Evolutionary conservation across 1,140 invertebrate genomes (phyloP).

Genomic region (Octopus sinensis): DNA sequence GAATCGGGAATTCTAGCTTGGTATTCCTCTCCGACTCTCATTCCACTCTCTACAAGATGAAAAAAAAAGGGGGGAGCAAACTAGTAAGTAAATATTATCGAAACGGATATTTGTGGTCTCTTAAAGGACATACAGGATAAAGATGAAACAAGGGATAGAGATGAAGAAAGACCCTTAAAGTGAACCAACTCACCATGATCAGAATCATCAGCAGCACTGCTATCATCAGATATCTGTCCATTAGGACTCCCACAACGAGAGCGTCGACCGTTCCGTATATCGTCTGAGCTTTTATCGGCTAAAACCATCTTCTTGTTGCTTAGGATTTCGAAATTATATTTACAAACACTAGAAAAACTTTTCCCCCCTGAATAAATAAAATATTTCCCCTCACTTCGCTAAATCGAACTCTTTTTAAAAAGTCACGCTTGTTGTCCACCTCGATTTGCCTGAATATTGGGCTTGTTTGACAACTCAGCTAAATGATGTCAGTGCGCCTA

Average conservation of each 20-base stretch:
- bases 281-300: constrained; percentile 77
- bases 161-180: no score
- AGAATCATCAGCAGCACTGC: constrained; percentile 52
- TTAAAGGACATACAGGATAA: no score
- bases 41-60: constrained; percentile 74
- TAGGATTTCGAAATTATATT: no score
- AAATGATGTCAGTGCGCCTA: not conserved
- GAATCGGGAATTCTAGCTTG: constrained; percentile 82
- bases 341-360: no score
- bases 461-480: not conserved
- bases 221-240: constrained; percentile 70
- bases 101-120: no score
- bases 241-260: constrained; percentile 85
- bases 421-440: no score
- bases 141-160: no score
- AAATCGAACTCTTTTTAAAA: no score
- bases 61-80: constrained; percentile 15
- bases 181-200: constrained; percentile 47
- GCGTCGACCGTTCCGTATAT: constrained; percentile 77
- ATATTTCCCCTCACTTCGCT: no score
- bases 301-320: constrained; percentile 68
- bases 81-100: not conserved
- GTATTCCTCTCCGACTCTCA: constrained; percentile 88
- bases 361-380: no score
- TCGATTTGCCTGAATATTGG: not conserved